These are phyloP conservation scores for Cataglyphis livida DNA, from an alignment of 2,888 invertebrate genomes.

Conservation along the genomic window DNA sequence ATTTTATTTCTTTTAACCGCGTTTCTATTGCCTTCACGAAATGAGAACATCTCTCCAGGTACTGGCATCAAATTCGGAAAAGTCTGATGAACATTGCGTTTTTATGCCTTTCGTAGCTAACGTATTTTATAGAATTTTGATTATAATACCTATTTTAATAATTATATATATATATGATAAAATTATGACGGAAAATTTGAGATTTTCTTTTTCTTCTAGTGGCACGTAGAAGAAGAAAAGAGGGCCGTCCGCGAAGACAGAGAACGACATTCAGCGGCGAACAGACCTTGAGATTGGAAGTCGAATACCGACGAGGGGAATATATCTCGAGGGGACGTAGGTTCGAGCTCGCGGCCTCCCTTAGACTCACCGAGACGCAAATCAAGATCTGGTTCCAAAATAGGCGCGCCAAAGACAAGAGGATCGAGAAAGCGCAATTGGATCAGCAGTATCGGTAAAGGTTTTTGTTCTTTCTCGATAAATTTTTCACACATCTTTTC, in stretches of 20 bases:
- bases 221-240: slow-evolving; percentile 94
- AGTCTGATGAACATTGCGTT: background rate
- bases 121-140: background rate
- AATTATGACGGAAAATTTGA: no score
- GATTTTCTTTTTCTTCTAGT: slow-evolving; percentile 86
- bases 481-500: background rate
- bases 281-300: slow-evolving; percentile 95
- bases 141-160: background rate
- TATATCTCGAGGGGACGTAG: slow-evolving; percentile 95
- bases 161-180: background rate
- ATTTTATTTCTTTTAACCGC: slow-evolving; percentile 65
- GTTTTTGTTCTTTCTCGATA: background rate
- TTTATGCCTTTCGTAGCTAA: background rate
- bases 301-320: slow-evolving; percentile 96
- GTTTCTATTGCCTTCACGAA: slow-evolving; percentile 63
- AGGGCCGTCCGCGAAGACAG: slow-evolving; percentile 95
- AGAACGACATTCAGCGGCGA: slow-evolving; percentile 98
- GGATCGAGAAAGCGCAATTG: slow-evolving; percentile 97
- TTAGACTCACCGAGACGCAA: slow-evolving; percentile 91
- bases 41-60: slow-evolving; percentile 65
- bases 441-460: slow-evolving; percentile 96
- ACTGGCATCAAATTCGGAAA: slow-evolving; percentile 50
- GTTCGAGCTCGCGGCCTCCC: slow-evolving; percentile 91
- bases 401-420: slow-evolving; percentile 97
- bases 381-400: slow-evolving; percentile 98